Percentiles rank a stretch among this genome's conserved stretches.
Evolutionary conservation across 53 echinoderm and acorn worm species (phyloP).

Genomic region (Henricia sp.): DNA sequence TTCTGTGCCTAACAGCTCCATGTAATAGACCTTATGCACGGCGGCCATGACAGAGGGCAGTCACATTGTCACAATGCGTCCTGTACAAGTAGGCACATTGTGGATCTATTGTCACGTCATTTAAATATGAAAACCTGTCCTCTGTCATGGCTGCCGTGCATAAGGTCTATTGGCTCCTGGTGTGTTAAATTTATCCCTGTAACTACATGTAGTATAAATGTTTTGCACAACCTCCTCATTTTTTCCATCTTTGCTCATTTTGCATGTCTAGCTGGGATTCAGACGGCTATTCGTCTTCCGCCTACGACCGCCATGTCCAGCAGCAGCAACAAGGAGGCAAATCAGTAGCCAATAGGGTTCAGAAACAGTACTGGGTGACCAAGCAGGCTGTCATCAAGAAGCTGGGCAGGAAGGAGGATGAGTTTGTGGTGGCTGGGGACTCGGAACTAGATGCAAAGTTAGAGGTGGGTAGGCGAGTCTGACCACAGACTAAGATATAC

Average conservation of each 20-base stretch:
- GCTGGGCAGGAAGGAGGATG: constrained; percentile 96
- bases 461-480: constrained; percentile 64
- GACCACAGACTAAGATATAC: too few species aligned
- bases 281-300: constrained; percentile 86
- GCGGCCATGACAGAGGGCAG: too few species aligned
- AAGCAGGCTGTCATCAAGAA: constrained; percentile 99
- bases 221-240: too few species aligned
- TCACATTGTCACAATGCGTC: too few species aligned
- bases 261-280: constrained; percentile 67
- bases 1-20: too few species aligned
- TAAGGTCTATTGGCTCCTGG: not conserved
- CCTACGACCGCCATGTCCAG: constrained; percentile 95
- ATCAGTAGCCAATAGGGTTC: constrained; percentile 93
- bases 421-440: constrained; percentile 97
- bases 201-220: too few species aligned
- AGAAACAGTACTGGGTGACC: constrained; percentile 99
- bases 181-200: too few species aligned
- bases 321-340: constrained; percentile 81
- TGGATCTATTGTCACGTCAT: too few species aligned
- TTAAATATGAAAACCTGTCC: too few species aligned
- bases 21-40: too few species aligned
- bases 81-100: too few species aligned
- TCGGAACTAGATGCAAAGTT: constrained; percentile 95
- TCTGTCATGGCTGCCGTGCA: too few species aligned
- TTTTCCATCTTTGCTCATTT: not conserved